Evolutionary conservation across 1,140 invertebrate genomes (phyloP).

Genomic region (Myzus persicae): DNA sequence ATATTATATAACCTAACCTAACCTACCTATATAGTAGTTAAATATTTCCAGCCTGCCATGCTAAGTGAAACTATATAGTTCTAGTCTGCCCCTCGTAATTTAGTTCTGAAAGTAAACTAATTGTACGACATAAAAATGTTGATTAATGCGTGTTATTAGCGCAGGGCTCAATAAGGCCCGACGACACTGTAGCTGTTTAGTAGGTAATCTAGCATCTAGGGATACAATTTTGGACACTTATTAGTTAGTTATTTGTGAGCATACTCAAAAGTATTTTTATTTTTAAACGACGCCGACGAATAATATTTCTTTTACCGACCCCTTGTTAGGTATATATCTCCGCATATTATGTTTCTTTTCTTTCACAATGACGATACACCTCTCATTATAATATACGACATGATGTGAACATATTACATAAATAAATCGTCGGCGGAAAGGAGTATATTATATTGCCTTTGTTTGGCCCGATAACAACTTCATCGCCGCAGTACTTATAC

Average conservation of each 20-base stretch:
- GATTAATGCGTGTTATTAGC: neutral
- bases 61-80: neutral
- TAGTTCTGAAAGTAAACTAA: neutral
- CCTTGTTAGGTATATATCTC: neutral
- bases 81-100: neutral
- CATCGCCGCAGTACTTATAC: slow-evolving; percentile 19
- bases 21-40: neutral
- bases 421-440: slow-evolving; percentile 18
- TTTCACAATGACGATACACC: neutral
- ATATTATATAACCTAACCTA: neutral
- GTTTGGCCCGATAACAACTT: slow-evolving; percentile 18
- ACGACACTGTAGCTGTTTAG: neutral
- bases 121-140: neutral
- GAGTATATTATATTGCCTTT: neutral
- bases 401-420: neutral
- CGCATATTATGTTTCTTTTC: neutral
- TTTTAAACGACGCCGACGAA: neutral
- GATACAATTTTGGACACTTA: neutral
- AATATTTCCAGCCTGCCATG: neutral
- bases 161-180: neutral
- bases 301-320: neutral
- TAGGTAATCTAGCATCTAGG: neutral
- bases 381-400: neutral
- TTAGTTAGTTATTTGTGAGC: neutral
- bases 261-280: neutral